These are phyloP conservation scores for Agrypnus murinus DNA, from an alignment of 2,888 invertebrate species.

Conservation along the genomic window DNA sequence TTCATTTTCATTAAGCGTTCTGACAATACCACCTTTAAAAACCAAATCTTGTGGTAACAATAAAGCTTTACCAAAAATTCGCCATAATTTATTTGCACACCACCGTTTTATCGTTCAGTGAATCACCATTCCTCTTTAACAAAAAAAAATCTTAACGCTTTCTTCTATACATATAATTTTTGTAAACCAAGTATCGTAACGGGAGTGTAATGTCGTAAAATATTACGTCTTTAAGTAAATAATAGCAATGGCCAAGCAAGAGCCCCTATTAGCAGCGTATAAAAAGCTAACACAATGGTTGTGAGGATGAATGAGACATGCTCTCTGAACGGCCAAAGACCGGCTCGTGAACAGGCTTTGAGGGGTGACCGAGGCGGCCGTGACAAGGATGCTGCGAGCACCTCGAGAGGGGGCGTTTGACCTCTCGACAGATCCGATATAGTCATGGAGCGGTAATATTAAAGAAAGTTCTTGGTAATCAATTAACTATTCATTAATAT, in stretches of 20 bases:
- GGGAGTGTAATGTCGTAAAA: slow-evolving; percentile 53
- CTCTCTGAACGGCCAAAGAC: slow-evolving; percentile 62
- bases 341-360: slow-evolving; percentile 58
- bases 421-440: slow-evolving; percentile 64
- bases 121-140: slow-evolving; percentile 30
- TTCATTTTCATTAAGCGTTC: too few relatives aligned
- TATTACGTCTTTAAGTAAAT: slow-evolving; percentile 60
- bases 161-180: background rate
- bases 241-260: slow-evolving; percentile 58
- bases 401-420: slow-evolving; percentile 59
- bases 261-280: slow-evolving; percentile 61
- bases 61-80: too few relatives aligned
- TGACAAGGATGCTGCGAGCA: slow-evolving; percentile 63
- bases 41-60: too few relatives aligned
- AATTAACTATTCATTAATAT: slow-evolving; percentile 43
- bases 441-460: slow-evolving; percentile 55
- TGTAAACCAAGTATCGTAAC: slow-evolving; percentile 9
- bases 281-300: slow-evolving; percentile 62
- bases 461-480: slow-evolving; percentile 43
- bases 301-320: slow-evolving; percentile 63
- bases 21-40: too few relatives aligned
- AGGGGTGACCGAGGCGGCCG: slow-evolving; percentile 63
- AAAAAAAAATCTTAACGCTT: background rate
- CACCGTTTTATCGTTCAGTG: slow-evolving; percentile 36
- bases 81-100: too few relatives aligned